These are phyloP conservation scores for Tapirus terrestris DNA, from an alignment of 2,113 vertebrate species.

Conservation along the genomic window DNA sequence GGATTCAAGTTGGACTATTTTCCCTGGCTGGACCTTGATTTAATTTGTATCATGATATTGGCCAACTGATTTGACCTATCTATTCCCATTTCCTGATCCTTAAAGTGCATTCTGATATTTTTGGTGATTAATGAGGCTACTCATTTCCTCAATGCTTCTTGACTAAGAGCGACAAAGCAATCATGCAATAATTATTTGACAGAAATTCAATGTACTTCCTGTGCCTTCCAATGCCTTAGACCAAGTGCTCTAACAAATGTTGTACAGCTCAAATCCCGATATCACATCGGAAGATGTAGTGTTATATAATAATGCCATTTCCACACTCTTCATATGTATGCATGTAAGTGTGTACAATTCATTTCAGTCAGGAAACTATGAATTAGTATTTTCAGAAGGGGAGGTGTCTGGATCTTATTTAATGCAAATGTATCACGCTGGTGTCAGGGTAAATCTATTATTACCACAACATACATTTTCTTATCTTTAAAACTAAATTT, in stretches of 20 bases:
- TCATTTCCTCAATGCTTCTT: not conserved
- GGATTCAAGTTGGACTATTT: not conserved
- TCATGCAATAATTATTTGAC: conserved; percentile 8
- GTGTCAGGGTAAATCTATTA: not conserved
- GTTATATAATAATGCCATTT: not conserved
- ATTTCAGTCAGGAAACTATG: not conserved
- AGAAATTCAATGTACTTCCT: not conserved
- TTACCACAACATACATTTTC: not conserved
- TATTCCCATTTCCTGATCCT: conserved; percentile 20
- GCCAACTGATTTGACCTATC: not conserved
- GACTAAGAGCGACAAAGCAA: conserved; percentile 28
- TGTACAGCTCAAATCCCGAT: not conserved
- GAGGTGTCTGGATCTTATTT: not conserved
- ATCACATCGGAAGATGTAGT: not conserved
- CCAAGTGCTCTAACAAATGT: not conserved
- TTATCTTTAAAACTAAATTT: not conserved
- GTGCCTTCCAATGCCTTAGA: not conserved
- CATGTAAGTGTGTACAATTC: not conserved
- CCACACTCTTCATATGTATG: not conserved
- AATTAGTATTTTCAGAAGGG: not conserved
- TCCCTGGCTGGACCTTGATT: not conserved
- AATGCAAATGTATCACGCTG: not conserved
- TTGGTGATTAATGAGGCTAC: conserved; percentile 21
- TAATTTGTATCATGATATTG: conserved; percentile 21
- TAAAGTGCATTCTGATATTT: conserved; percentile 56